Base-by-base conservation (phyloP, 1,140 invertebrate species). In the Cyphomyrmex costatus region DNA sequence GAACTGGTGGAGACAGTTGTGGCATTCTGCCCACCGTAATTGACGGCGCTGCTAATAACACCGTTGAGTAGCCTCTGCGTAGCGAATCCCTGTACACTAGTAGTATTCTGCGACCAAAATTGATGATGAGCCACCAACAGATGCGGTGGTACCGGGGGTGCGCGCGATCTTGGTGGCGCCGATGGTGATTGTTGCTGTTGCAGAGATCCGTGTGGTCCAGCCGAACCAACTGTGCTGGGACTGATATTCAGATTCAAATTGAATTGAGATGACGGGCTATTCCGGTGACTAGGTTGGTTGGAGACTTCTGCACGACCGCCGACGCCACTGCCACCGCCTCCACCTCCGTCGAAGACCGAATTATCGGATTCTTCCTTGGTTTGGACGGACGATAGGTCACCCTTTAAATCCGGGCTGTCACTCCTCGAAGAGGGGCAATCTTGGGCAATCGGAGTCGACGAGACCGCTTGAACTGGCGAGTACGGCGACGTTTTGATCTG, bases 271-370 rank as follows among this genome's bases (percentile, higher is more conserved):
- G 94, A 95, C 51, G 94, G 94, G 89, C 94, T 96, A 91, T 92
- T 93, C 58, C 93, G 89, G 70, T 94, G 94, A 86, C 90, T 93
- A 88, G 89, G 85, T 66, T 93, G 92, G 80, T 85, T 89, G 89
- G 92, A 89, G 87, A 92, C 68, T 86, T 94, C 88, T 36, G 84
- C 86, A 65, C 91, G 85, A 24, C 92, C 93, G 58, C 86, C 89
- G 19, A 66, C 92, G 87, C 88, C 93, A 5, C 88, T 74, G 24
- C 93, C 93, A 42, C 74, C 65, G 8, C 90, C 76, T 66, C 95
- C 95, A 58, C 95, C 95, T 46, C 95, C 95, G 86, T 96, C 96
- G 86, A 96, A 96, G 3, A 96, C 96, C 58, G 95, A 95, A 86
- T 95, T 95, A 71, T 95, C 95, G 6, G 95, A 93, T 58, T 95